These are phyloP conservation scores for Hedya salicella DNA, from an alignment of 2,888 invertebrate genomes.

Conservation along the genomic window DNA sequence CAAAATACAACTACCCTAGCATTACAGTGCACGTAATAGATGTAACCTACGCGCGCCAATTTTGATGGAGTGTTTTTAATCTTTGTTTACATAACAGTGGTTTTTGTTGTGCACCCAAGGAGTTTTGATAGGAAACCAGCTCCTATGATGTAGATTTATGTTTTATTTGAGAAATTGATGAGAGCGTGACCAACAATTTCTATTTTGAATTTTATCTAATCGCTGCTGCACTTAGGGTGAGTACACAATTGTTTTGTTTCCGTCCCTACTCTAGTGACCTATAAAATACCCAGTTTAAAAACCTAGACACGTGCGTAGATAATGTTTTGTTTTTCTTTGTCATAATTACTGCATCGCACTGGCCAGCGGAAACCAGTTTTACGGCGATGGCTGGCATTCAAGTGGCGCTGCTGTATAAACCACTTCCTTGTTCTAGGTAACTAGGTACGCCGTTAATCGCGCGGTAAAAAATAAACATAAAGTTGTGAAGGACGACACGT, in stretches of 20 bases:
- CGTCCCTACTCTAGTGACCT: conserved; percentile 11
- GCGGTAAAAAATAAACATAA: conserved; percentile 35
- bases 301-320: conserved; percentile 23
- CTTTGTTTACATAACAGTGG: conserved; percentile 48
- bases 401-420: conserved; percentile 48
- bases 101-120: conserved; percentile 31
- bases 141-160: conserved; percentile 25
- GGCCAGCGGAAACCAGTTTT: conserved; percentile 45
- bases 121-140: conserved; percentile 15
- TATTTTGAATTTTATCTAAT: conserved; percentile 28
- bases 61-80: conserved; percentile 34
- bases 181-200: conserved; percentile 19
- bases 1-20: conserved; percentile 50
- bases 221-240: conserved; percentile 31
- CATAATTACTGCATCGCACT: conserved; percentile 6
- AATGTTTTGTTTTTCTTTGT: conserved; percentile 18
- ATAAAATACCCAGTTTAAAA: conserved; percentile 35
- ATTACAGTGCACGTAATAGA: conserved; percentile 19
- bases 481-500: conserved; percentile 14
- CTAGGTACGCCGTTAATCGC: conserved; percentile 33
- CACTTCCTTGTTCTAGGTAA: conserved; percentile 54
- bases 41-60: conserved; percentile 19
- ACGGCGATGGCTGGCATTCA: conserved; percentile 19
- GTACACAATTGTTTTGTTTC: conserved; percentile 22
- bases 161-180: conserved; percentile 13